phyloP scores from a whole-genome alignment of 2,888 invertebrate genomes.

The Coleophora deauratella region DNA sequence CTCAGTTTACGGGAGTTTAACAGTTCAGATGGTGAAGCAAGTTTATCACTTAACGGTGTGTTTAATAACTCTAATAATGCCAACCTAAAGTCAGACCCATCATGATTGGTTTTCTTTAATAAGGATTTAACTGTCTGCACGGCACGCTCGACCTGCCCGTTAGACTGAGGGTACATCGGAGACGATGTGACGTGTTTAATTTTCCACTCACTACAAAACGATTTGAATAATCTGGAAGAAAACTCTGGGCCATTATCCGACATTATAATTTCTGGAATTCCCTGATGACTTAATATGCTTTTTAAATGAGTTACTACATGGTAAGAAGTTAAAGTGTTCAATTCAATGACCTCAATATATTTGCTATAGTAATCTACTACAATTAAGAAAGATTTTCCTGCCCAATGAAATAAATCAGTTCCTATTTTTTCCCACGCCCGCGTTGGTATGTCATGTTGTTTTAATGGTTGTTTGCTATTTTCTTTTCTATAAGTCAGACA shows the following conservation, averaged over 20 bases:
- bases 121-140: slow-evolving; percentile 15
- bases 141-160: slow-evolving; percentile 12
- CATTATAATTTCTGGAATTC: slow-evolving; percentile 14
- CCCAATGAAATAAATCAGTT: slow-evolving; percentile 5
- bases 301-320: slow-evolving; percentile 12
- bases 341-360: slow-evolving; percentile 9
- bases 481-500: slow-evolving; percentile 11
- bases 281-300: slow-evolving; percentile 13
- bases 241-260: slow-evolving; percentile 15
- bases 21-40: slow-evolving; percentile 6
- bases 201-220: slow-evolving; percentile 10
- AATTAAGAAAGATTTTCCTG: slow-evolving; percentile 7
- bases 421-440: slow-evolving; percentile 12
- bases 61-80: slow-evolving; percentile 7
- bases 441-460: slow-evolving; percentile 9
- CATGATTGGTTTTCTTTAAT: slow-evolving; percentile 9
- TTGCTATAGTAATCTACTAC: slow-evolving; percentile 13
- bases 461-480: slow-evolving; percentile 1
- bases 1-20: too few relatives aligned
- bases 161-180: slow-evolving; percentile 14
- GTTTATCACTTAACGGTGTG: slow-evolving; percentile 1
- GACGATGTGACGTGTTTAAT: slow-evolving; percentile 13
- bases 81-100: slow-evolving; percentile 2
- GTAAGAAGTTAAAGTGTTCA: slow-evolving; percentile 1
- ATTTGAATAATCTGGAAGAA: slow-evolving; percentile 2